phyloP scores from a whole-genome alignment of 2,113 vertebrate genomes.

The Grammomys dolichurus region DNA sequence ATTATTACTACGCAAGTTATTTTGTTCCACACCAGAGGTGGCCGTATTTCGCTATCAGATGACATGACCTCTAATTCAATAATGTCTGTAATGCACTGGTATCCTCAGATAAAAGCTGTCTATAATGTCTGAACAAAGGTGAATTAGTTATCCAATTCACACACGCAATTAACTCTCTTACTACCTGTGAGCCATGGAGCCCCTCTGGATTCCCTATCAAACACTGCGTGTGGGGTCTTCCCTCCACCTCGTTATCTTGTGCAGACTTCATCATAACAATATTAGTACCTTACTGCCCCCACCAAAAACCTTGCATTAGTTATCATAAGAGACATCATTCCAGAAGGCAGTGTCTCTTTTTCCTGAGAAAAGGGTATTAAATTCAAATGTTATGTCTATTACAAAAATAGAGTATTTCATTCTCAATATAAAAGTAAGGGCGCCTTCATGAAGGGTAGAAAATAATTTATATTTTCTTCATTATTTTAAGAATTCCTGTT shows the following conservation, averaged over 20 bases:
- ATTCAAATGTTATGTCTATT: slow-evolving; percentile 64
- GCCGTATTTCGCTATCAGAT: slow-evolving; percentile 83
- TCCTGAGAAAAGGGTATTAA: slow-evolving; percentile 59
- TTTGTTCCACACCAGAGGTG: slow-evolving; percentile 85
- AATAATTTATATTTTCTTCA: slow-evolving; percentile 46
- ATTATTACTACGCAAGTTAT: slow-evolving; percentile 83
- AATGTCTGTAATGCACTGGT: slow-evolving; percentile 85
- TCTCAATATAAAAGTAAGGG: slow-evolving; percentile 38
- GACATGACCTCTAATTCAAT: slow-evolving; percentile 85
- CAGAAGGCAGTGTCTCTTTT: slow-evolving; percentile 68
- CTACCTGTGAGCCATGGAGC: slow-evolving; percentile 82
- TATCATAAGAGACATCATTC: slow-evolving; percentile 69
- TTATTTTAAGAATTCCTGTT: slow-evolving; percentile 58
- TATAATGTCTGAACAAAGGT: slow-evolving; percentile 85
- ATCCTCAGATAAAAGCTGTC: slow-evolving; percentile 85
- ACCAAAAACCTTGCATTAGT: slow-evolving; percentile 76
- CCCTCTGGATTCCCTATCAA: slow-evolving; percentile 83
- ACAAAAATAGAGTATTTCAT: slow-evolving; percentile 46
- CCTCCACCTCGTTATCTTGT: slow-evolving; percentile 79
- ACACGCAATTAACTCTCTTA: slow-evolving; percentile 86
- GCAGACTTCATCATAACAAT: slow-evolving; percentile 76
- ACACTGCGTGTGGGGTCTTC: slow-evolving; percentile 78
- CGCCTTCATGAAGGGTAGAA: slow-evolving; percentile 10
- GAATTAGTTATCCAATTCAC: slow-evolving; percentile 86
- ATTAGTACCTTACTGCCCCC: slow-evolving; percentile 78